Conservation (phyloP, 1,140 invertebrate species). For the Eupristina koningsbergeri region DNA sequence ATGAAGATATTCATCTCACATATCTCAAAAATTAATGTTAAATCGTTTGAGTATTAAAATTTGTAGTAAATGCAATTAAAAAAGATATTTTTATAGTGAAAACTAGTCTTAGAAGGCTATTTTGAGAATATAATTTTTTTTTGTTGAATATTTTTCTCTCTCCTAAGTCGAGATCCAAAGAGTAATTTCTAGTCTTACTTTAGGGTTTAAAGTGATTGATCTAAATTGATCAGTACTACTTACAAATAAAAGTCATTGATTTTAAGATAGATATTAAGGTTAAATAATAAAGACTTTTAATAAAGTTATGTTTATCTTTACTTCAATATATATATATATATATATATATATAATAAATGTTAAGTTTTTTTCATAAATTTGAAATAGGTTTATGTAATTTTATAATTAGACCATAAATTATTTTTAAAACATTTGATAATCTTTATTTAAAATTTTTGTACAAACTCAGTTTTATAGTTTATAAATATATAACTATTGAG, state of each 20-base stretch:
- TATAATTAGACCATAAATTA: too few relatives aligned
- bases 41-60: constrained; percentile 3
- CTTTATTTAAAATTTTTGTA: too few relatives aligned
- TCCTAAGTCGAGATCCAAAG: constrained; percentile 45
- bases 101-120: constrained; percentile 18
- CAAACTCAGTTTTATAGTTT: too few relatives aligned
- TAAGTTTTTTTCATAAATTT: not conserved
- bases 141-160: constrained; percentile 32
- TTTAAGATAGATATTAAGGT: constrained; percentile 30
- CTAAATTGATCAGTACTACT: not conserved
- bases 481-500: too few relatives aligned
- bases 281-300: not conserved
- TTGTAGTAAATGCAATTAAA: not conserved
- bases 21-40: constrained; percentile 26
- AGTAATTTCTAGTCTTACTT: constrained; percentile 46
- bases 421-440: too few relatives aligned
- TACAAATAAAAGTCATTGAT: constrained; percentile 29
- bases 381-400: not conserved
- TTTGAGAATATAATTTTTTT: constrained; percentile 21
- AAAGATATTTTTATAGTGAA: constrained; percentile 1
- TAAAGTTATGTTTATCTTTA: not conserved
- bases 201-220: constrained; percentile 28
- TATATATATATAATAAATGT: not conserved
- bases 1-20: constrained; percentile 25
- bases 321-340: not conserved